A percentile compares a stretch with the other conserved stretches of the same genome.
Evolutionary conservation across 1,140 invertebrate genomes (phyloP).

Genomic region (Drosophila dunni): DNA sequence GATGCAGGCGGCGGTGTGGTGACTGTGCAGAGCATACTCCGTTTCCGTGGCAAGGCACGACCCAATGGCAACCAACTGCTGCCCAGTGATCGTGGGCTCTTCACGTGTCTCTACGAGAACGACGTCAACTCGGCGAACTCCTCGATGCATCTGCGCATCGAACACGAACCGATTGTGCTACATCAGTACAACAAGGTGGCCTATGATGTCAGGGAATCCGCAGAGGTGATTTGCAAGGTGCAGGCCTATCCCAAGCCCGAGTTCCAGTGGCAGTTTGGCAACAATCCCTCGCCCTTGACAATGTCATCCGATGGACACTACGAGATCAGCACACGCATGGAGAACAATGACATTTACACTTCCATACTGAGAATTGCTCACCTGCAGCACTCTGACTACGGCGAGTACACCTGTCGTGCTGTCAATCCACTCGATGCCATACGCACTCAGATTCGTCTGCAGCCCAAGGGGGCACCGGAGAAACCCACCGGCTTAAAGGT

Average conservation of each 20-base stretch:
- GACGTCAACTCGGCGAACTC: conserved; percentile 94
- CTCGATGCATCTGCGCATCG: conserved; percentile 94
- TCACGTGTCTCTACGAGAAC: conserved; percentile 95
- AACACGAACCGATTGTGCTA: conserved; percentile 94
- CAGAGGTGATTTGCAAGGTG: conserved; percentile 93
- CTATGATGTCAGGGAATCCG: conserved; percentile 92
- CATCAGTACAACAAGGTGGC: conserved; percentile 95
- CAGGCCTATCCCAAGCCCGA: conserved; percentile 96
- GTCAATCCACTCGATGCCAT: conserved; percentile 91
- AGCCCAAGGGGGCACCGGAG: conserved; percentile 92
- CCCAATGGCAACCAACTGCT: conserved; percentile 91
- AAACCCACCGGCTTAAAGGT: conserved; percentile 89
- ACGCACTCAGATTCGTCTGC: conserved; percentile 91
- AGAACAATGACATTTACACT: conserved; percentile 93
- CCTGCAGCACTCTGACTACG: conserved; percentile 92
- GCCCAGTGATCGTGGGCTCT: conserved; percentile 93
- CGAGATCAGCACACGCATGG: conserved; percentile 91
- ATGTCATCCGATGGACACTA: conserved; percentile 93
- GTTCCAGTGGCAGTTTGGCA: conserved; percentile 95
- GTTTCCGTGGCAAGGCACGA: conserved; percentile 91
- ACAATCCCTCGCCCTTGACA: conserved; percentile 89
- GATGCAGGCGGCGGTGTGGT: conserved; percentile 90
- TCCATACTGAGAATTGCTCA: conserved; percentile 91
- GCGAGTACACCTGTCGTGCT: conserved; percentile 94
- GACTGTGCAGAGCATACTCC: conserved; percentile 92